Evolutionary conservation across 2,888 invertebrate species (phyloP), one percentile per base, ranked within the genome.

Genomic region (Meganola albula): DNA sequence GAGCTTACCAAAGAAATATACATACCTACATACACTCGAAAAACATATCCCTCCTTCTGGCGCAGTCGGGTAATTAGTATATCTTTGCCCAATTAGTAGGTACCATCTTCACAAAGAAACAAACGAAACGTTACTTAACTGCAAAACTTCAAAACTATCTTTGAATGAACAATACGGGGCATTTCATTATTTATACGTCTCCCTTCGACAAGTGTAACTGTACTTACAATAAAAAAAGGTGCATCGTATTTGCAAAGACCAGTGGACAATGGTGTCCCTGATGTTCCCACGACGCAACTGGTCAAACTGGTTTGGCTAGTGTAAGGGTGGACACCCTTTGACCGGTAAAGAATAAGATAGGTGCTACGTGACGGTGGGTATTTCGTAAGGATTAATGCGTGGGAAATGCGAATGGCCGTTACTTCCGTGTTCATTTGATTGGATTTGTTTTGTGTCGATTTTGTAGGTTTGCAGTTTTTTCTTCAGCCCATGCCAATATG

Each of bases 291-390:
- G 70, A 35, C 48, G 38, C 24, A 74, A 72, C 74, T 73, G 77
- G 82, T 80, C 74, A 77, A 67, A 79, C 82, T 55, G 66, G 80
- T 80, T 80, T 69, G 47, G 50, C 37, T 35, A 49, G 44, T 37
- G 21, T 11, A 40, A 63, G 69, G 71, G 68, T 65, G 67, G 66
- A 65, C 67, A 50, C 58, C 63, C 52, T 61, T 54, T 61, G 65
- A 59, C 55, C 63, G 55, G 48, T 56, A 58, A 62, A 57, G 18
- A 10, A 31, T 38, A 23, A 2, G 20, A 30, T 25, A 24, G 37
- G 40, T 30, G 23, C 12, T 34, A 55, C 76, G 74, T 76, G 75
- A 65, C 60, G 54, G 56, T 57, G 48, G 66, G 56, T 55, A 55
- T 49, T 63, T 58, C 22, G 60, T 46, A 47, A 54, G 66, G 74